Conservation (phyloP, 2,113 vertebrate genomes). For the Dromiciops gliroides region DNA sequence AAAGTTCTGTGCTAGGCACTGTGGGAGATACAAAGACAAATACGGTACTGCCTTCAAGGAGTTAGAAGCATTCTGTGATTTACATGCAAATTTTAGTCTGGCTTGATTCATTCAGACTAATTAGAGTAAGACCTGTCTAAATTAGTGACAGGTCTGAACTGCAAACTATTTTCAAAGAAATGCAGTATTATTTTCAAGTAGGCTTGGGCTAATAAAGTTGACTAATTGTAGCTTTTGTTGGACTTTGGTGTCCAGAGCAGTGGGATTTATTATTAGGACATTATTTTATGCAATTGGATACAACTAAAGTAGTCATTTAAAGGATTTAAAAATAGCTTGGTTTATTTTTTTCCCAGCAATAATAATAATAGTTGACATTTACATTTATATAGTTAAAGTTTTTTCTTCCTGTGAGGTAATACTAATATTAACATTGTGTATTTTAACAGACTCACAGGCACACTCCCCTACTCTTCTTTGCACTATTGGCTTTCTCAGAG, state of each 20-base stretch:
- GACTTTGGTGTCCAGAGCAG: background rate
- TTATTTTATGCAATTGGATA: background rate
- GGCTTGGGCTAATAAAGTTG: background rate
- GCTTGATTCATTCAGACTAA: background rate
- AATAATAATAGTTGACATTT: background rate
- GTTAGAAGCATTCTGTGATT: background rate
- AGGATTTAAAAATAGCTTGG: background rate
- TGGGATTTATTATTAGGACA: background rate
- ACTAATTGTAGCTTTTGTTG: background rate
- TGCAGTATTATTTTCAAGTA: background rate
- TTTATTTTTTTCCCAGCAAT: background rate
- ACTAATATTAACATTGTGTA: background rate
- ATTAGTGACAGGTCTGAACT: background rate
- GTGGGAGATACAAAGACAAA: background rate
- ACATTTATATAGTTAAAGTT: background rate
- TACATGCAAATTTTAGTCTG: background rate
- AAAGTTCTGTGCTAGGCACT: background rate
- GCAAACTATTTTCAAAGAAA: background rate
- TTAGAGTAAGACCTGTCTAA: conserved; percentile 2
- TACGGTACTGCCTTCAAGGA: background rate
- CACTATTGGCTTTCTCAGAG: background rate
- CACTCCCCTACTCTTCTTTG: background rate
- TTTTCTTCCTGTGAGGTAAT: background rate
- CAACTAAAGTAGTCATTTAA: background rate
- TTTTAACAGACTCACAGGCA: background rate